phyloP scores from a whole-genome alignment of 2,113 vertebrate species.

The Cynocephalus volans region DNA sequence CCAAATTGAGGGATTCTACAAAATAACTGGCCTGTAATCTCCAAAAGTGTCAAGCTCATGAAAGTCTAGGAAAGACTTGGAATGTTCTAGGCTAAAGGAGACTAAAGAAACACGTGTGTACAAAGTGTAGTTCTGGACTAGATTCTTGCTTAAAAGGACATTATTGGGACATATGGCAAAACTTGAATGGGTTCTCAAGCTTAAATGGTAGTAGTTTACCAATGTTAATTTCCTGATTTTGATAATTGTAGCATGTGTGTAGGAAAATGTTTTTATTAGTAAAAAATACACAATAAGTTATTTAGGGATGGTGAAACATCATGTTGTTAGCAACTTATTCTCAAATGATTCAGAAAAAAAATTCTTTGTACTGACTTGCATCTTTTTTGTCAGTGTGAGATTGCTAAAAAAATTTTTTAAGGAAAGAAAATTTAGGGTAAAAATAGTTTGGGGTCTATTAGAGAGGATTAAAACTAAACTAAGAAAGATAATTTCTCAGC shows the following conservation, averaged over 20 bases:
- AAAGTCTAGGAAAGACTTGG: not conserved
- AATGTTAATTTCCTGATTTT: not conserved
- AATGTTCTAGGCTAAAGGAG: not conserved
- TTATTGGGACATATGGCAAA: not conserved
- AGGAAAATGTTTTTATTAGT: constrained; percentile 44
- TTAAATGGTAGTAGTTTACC: constrained; percentile 8
- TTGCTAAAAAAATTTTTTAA: not conserved
- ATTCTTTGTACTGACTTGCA: not conserved
- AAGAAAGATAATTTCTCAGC: not conserved
- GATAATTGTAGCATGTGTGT: not conserved
- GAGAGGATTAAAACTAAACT: constrained; percentile 27
- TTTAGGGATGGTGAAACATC: constrained; percentile 56
- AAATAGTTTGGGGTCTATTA: not conserved
- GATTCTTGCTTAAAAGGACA: not conserved
- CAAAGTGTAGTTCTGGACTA: not conserved
- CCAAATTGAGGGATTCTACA: not conserved
- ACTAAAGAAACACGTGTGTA: not conserved
- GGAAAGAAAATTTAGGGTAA: not conserved
- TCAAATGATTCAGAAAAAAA: constrained; percentile 43
- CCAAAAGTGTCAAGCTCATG: not conserved
- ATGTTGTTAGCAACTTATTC: constrained; percentile 8
- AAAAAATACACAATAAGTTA: constrained; percentile 58
- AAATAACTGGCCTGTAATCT: not conserved
- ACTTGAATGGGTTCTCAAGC: not conserved
- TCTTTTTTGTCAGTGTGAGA: constrained; percentile 29